Evolutionary conservation across 1,140 invertebrate genomes (phyloP).

Genomic region (Drosophila insularis): DNA sequence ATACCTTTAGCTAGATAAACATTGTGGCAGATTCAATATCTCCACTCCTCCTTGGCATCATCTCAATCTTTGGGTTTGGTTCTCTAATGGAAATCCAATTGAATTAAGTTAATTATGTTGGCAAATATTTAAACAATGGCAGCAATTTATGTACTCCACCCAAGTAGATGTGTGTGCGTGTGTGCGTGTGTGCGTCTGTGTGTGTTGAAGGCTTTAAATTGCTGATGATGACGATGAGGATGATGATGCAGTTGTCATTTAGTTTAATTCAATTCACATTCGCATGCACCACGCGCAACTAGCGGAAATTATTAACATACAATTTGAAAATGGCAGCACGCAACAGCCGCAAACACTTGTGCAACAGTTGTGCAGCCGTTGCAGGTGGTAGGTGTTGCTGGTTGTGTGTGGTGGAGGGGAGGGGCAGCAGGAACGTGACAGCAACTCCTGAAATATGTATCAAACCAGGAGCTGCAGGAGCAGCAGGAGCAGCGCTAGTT

Average conservation of each 20-base stretch:
- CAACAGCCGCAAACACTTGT: constrained; percentile 24
- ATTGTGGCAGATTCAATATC: constrained; percentile 39
- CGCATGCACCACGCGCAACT: constrained; percentile 29
- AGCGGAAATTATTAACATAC: constrained; percentile 47
- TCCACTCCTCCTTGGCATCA: constrained; percentile 1
- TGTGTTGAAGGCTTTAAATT: constrained; percentile 41
- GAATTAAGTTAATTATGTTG: constrained; percentile 82
- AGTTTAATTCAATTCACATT: constrained; percentile 56
- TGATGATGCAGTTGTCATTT: constrained; percentile 50
- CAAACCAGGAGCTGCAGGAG: constrained; percentile 4
- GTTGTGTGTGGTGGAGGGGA: neutral
- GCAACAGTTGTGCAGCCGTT: constrained; percentile 55
- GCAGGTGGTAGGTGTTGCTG: neutral
- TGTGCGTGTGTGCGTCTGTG: neutral
- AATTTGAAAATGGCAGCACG: constrained; percentile 25
- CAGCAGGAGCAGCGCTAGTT: neutral
- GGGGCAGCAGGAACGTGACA: constrained; percentile 26
- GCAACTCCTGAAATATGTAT: constrained; percentile 53
- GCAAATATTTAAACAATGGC: constrained; percentile 82
- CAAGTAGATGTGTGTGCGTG: neutral
- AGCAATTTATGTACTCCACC: constrained; percentile 63
- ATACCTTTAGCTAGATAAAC: constrained; percentile 67
- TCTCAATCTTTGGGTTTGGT: constrained; percentile 36
- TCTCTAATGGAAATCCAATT: constrained; percentile 80
- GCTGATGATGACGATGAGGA: constrained; percentile 7